Base-by-base conservation (phyloP, 2,113 vertebrate species). In the Nerophis ophidion region DNA sequence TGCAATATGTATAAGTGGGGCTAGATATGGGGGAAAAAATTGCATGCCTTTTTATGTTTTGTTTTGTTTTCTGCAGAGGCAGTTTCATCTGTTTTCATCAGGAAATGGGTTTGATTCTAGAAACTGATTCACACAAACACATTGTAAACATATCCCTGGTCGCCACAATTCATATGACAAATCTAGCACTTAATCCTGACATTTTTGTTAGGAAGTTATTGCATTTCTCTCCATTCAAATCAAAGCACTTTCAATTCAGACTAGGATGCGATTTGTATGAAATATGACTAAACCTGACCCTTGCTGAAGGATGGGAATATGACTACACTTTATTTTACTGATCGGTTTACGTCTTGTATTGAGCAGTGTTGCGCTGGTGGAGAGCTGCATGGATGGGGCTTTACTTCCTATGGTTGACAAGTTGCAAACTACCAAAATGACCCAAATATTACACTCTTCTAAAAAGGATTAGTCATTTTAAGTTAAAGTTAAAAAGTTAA, bases 101-200 rank as follows among this genome's bases (percentile, higher is more conserved):
- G 47, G 56, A 42, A 48, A 63, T 76, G 46, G 59, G 40, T 69
- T 75, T 65, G 19, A 51, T 72, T 65, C 48, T 42, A 70, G 62
- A 14, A 70, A 51, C 5, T 17, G 6, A 17, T 40, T 8, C 16
- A 53, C 48, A 53, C 36, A 55, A 60, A 58, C 1, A 9, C 9
- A 15, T 57, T 50, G 7, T 11, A 26, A 47, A 35, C 34, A 54
- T 3, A 17, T 51, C 12, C 14, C 9, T 34, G n/a, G 26, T 47
- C 34, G 8, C 34, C 8, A n/a, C 48, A 54, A 52, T 61, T 40
- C 11, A 59, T 62, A 65, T 51, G 15, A 53, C 46, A 40, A 45
- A 52, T 54, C 64, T 68, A 53, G 73, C 70, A 68, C 48, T 57
- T 73, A 65, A 78, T 69, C 63, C 15, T 46, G 58, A n/a, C 12